These are phyloP conservation scores for Actinostola sp. DNA, from an alignment of 92 coral and sea anemone species.

Conservation along the genomic window DNA sequence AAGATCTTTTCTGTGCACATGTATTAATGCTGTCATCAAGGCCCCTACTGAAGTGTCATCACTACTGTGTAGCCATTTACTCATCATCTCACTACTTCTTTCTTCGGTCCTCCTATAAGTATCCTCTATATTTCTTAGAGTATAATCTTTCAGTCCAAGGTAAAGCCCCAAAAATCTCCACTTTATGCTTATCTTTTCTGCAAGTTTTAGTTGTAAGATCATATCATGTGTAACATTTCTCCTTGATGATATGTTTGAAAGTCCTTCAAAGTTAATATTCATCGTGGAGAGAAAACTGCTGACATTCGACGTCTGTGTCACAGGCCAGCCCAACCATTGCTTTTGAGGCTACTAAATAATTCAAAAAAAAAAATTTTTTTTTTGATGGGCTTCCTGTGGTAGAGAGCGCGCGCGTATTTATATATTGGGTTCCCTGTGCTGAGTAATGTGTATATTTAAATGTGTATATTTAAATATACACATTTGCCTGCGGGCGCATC, in stretches of 20 bases:
- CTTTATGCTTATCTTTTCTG: constrained; percentile 65
- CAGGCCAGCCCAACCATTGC: too few relatives aligned
- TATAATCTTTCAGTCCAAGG: constrained; percentile 46
- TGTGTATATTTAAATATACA: too few relatives aligned
- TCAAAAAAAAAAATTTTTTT: too few relatives aligned
- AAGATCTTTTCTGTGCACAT: constrained; percentile 78
- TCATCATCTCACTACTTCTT: constrained; percentile 60
- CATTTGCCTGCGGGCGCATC: too few relatives aligned
- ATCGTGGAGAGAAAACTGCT: constrained; percentile 11
- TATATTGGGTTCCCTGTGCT: too few relatives aligned
- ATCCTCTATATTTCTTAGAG: constrained; percentile 63
- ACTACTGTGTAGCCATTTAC: constrained; percentile 53
- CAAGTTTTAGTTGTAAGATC: constrained; percentile 42
- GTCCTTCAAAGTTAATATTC: constrained; percentile 38
- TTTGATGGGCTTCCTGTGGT: too few relatives aligned
- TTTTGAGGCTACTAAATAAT: too few relatives aligned
- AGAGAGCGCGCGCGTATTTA: too few relatives aligned
- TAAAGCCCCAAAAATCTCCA: constrained; percentile 84
- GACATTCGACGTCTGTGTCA: neutral
- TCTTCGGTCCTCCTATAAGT: constrained; percentile 71
- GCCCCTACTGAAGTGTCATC: constrained; percentile 49
- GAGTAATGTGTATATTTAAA: too few relatives aligned
- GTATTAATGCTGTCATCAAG: constrained; percentile 51
- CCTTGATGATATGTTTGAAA: neutral
- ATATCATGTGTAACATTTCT: constrained; percentile 34